These are phyloP conservation scores for Psilopsiagon aymara DNA, from an alignment of 2,113 vertebrate genomes.

Conservation along the genomic window DNA sequence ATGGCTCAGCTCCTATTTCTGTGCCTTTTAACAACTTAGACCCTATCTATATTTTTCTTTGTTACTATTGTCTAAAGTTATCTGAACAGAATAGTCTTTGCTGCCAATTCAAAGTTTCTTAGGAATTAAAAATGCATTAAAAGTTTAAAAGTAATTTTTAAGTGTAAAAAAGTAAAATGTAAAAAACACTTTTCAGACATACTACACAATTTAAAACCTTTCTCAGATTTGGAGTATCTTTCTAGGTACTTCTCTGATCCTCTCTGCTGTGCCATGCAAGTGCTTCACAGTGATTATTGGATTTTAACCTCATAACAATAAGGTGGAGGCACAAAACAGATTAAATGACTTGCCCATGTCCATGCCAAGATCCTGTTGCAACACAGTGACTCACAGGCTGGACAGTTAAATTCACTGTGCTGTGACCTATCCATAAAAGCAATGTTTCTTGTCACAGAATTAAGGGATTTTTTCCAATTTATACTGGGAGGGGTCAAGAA, in stretches of 20 bases:
- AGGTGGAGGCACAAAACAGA: constrained; percentile 3
- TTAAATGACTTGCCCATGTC: neutral
- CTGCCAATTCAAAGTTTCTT: neutral
- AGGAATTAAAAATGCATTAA: neutral
- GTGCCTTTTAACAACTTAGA: neutral
- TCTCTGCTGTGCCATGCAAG: neutral
- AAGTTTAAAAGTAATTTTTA: neutral
- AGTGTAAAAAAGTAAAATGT: neutral
- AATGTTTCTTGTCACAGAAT: constrained; percentile 32
- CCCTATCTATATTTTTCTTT: neutral
- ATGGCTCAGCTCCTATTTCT: neutral
- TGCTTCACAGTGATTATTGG: neutral
- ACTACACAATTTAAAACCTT: neutral
- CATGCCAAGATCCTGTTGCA: constrained; percentile 27
- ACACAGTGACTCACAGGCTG: neutral
- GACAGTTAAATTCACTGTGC: neutral
- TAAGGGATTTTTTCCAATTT: constrained; percentile 1
- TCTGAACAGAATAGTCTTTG: neutral
- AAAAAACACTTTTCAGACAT: neutral
- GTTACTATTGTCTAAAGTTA: neutral
- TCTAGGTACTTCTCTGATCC: neutral
- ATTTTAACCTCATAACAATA: constrained; percentile 22
- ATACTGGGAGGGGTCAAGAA: constrained; percentile 15
- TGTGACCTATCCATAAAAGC: neutral
- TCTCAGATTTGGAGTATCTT: neutral